phyloP scores from a whole-genome alignment of 2,888 invertebrate genomes.

The Tortricodes alternella region DNA sequence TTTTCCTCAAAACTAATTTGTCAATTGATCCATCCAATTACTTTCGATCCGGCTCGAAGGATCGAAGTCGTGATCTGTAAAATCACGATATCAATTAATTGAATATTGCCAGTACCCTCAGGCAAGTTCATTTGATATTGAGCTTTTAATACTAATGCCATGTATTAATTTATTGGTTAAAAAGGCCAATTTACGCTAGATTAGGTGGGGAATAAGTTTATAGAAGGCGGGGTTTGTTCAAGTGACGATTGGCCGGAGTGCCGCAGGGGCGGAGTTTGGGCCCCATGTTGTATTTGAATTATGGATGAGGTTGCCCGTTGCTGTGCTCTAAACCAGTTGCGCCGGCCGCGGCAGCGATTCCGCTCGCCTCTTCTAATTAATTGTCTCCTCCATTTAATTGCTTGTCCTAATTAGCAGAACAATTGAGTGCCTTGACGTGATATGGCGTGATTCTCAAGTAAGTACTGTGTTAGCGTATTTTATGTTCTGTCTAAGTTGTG shows the following conservation, averaged over 20 bases:
- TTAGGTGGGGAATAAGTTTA: slow-evolving; percentile 70
- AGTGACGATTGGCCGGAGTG: slow-evolving; percentile 75
- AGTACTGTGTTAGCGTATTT: slow-evolving; percentile 37
- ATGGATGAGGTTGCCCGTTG: slow-evolving; percentile 69
- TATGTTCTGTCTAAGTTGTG: slow-evolving; percentile 26
- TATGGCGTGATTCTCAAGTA: slow-evolving; percentile 43
- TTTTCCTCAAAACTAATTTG: slow-evolving; percentile 48
- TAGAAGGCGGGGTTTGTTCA: slow-evolving; percentile 73
- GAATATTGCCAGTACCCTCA: slow-evolving; percentile 67
- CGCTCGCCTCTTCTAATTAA: slow-evolving; percentile 80
- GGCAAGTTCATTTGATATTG: slow-evolving; percentile 58
- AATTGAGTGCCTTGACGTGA: slow-evolving; percentile 70
- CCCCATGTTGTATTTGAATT: slow-evolving; percentile 82
- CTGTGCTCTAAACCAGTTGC: slow-evolving; percentile 77
- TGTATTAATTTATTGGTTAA: slow-evolving; percentile 73
- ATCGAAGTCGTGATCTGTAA: slow-evolving; percentile 53
- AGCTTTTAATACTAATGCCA: slow-evolving; percentile 60
- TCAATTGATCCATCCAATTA: slow-evolving; percentile 63
- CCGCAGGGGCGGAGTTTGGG: slow-evolving; percentile 78
- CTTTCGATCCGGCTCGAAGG: slow-evolving; percentile 47
- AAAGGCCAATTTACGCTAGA: slow-evolving; percentile 71
- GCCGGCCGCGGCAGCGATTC: slow-evolving; percentile 73
- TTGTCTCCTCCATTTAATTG: slow-evolving; percentile 80
- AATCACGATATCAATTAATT: slow-evolving; percentile 72
- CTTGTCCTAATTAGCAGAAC: slow-evolving; percentile 74